Base-by-base conservation (phyloP, 92 coral and sea anemone species). In the Palythoa grandiflora region DNA sequence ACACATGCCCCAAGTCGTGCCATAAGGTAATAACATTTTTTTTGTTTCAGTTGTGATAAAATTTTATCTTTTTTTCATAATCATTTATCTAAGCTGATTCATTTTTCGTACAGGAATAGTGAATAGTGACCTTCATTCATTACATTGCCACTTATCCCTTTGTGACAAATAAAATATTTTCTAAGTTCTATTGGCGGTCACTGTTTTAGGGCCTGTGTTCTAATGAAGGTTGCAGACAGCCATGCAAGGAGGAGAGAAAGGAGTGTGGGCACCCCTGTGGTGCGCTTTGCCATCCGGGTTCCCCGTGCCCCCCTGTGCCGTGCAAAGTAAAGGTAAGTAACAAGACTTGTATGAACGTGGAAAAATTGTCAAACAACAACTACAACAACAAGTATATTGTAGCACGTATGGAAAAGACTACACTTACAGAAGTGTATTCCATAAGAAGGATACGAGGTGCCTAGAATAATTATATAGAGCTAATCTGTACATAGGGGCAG, bases 261-360 rank as follows among this genome's bases (percentile, higher is more conserved):
- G 95, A 87, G 68, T 96, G 99, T 88, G 95, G 94, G 51, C 99
- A 96, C 84, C 89, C 92, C 6, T 96, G 99, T 88, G 97, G 93
- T 35, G 91, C 92, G 8, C 92, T 90, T 1, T 96, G 99, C 55
- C 99, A 96, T 73, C 51, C 60, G 38, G 92, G 94, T 44, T 54
- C 89, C 83, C 93, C 89, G 38, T 96, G 98, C 73, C 98, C 99
- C 37, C 38, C 77, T 10, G 57, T 84, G 44, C 78, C 98, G 2
- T 96, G 99, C 80, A 92, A 95, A 91, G 91, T 90, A 16, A 95
- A 88, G 96, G 98, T 94, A 91, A 14, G 7, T 14, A 60, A 15
- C 20, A 60, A 15, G 68, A 8, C 50, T 44, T 0, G 5, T 8
- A 44, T 44, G 50, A 8, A 44, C 50, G 7, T 4, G 6, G 50